Evolutionary conservation across 35 echinoderm and acorn worm species (phyloP), one percentile per base, ranked within the genome.

Genomic region (Patiria miniata): DNA sequence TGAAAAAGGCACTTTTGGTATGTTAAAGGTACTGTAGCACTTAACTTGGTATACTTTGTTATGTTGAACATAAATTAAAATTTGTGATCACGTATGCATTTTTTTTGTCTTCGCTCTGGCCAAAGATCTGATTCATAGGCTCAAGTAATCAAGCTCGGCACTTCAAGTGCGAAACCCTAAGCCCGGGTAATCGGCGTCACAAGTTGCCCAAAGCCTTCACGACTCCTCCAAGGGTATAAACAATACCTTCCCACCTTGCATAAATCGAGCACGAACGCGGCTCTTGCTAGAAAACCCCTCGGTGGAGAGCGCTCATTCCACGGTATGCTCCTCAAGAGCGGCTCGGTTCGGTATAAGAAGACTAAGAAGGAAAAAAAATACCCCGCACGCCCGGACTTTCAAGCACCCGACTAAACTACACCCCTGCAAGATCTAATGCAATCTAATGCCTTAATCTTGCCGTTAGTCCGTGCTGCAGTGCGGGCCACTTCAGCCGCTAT

Each of bases 341-440:
- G 65, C 65, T 73, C 3, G 34, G 26, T 73, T 23, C 14, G n/a
- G n/a, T n/a, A n/a, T n/a, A n/a, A n/a, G n/a, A n/a, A n/a, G n/a
- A n/a, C n/a, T n/a, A n/a, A n/a, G 12, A 47, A 47, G 12, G 12
- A 47, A 47, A 47, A 47, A 47, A 47, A 47, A 6, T 47, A 4
- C 12, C 42, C n/a, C n/a, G 60, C 60, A 68, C 21, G 21, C 60
- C 60, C 22, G 65, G 65, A 26, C 26, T 32, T 23, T 73, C 65
- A 73, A 73, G 65, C 65, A 73, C 65, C 65, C n/a, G 65, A 73
- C 65, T 73, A 73, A 26, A 73, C 34, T 73, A 73, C 65, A 30
- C 34, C 65, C 65, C 65, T 34, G n/a, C n/a, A 32, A 73, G 34
- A 73, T 14, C 58, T 34, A 14, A n/a, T n/a, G 65, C 65, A 73